A percentile compares a stretch with the other conserved stretches of the same genome.
Conservation (phyloP, 2,113 vertebrate genomes). For the Engraulis encrasicolus region DNA sequence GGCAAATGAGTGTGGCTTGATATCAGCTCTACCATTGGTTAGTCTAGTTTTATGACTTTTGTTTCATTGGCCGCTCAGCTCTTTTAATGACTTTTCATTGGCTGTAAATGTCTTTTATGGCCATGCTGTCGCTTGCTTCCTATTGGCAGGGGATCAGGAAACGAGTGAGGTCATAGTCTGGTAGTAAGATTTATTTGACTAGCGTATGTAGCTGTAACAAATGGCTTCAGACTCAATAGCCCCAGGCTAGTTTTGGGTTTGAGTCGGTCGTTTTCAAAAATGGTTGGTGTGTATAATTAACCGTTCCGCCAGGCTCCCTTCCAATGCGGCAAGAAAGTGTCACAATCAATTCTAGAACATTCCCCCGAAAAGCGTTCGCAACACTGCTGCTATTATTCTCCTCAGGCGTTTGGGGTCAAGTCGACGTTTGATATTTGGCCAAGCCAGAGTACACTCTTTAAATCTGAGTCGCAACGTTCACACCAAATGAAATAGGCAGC, state of each 20-base stretch:
- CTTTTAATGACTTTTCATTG: not conserved
- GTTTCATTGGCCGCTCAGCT: constrained; percentile 13
- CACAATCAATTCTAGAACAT: not conserved
- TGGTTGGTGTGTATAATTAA: not conserved
- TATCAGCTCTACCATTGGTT: not conserved
- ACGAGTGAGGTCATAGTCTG: not conserved
- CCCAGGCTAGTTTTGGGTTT: not conserved
- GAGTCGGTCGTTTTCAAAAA: no score
- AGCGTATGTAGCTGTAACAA: not conserved
- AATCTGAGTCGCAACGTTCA: no score
- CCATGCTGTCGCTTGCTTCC: not conserved
- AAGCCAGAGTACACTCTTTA: no score
- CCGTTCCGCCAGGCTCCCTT: not conserved
- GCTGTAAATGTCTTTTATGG: constrained; percentile 9
- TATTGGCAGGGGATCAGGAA: constrained; percentile 2
- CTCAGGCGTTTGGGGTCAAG: no score
- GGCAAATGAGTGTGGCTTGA: not conserved
- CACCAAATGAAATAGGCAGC: no score
- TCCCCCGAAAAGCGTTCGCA: not conserved
- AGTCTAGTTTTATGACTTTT: not conserved
- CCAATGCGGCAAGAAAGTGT: not conserved
- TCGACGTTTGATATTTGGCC: no score
- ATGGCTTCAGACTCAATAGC: not conserved
- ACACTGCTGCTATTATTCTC: not conserved
- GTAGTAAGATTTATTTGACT: not conserved